Conservation (phyloP, 1,140 invertebrate species). For the Carcinoscorpius rotundicauda region DNA sequence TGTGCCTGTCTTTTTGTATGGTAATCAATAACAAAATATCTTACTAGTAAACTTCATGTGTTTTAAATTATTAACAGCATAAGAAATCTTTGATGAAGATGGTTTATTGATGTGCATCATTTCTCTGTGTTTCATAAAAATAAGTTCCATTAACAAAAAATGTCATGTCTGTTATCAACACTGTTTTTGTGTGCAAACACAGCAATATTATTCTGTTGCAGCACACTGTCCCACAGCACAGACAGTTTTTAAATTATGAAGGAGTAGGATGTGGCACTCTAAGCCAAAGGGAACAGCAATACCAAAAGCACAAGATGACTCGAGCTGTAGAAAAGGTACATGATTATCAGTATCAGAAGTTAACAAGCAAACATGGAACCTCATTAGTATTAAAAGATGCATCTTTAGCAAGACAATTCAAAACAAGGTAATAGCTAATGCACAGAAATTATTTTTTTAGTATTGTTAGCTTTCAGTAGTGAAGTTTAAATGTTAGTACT, state of each 20-base stretch:
- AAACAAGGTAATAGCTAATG: slow-evolving; percentile 45
- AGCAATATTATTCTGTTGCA: slow-evolving; percentile 30
- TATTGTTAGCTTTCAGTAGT: slow-evolving; percentile 3
- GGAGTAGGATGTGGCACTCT: slow-evolving; percentile 62
- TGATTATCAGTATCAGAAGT: slow-evolving; percentile 55
- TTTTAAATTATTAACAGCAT: background rate
- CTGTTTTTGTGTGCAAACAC: too few relatives aligned
- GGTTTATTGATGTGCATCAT: slow-evolving; percentile 5
- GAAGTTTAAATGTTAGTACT: background rate
- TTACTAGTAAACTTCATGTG: background rate
- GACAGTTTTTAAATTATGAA: slow-evolving; percentile 68
- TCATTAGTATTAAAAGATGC: slow-evolving; percentile 52
- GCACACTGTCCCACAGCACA: slow-evolving; percentile 76
- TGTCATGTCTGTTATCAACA: too few relatives aligned
- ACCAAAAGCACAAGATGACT: slow-evolving; percentile 50
- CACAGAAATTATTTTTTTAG: slow-evolving; percentile 5
- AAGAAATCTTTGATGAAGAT: background rate
- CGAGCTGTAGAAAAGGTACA: slow-evolving; percentile 60
- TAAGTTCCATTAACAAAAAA: background rate
- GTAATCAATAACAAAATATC: background rate
- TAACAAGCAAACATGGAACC: slow-evolving; percentile 43
- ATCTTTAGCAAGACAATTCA: slow-evolving; percentile 47
- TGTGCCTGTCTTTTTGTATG: too few relatives aligned
- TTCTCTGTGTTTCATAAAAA: slow-evolving; percentile 9
- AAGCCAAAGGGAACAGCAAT: slow-evolving; percentile 59